Evolutionary conservation across 2,113 vertebrate species (phyloP), one percentile per base, ranked within the genome.

Genomic region (Tachycineta bicolor): DNA sequence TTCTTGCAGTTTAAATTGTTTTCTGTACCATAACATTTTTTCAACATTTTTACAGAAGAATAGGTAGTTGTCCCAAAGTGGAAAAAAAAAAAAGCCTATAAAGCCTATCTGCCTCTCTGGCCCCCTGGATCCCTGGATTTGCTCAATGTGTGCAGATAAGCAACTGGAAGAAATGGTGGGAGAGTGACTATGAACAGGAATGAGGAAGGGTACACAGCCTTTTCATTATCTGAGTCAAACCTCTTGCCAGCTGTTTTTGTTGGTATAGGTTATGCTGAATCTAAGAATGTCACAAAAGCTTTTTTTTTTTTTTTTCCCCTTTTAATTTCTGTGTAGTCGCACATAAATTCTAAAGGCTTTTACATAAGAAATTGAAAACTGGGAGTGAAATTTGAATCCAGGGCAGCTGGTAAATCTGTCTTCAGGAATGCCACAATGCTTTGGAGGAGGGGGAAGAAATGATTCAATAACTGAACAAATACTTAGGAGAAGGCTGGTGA

Each of bases 331-430:
- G 2, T 13, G 23, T 58, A 41, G 52, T 65, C 67, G 21, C 2
- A 0, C 14, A 41, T 21, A 50, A 55, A 68, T 88, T 92, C 65
- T 87, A 63, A 93, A 92, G 60, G 23, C 37, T 87, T 83, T 75
- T 70, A 76, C 56, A 56, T 50, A 22, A 47, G 63, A 93, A 83
- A 80, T 77, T 44, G 49, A 25, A 76, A 92, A 88, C n/a, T 49
- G 41, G 11, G 41, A 83, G 49, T 80, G 86, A 90, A 95, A 88
- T 76, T 49, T 80, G 49, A 96, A 92, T 77, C 83, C 68, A 62
- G 11, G 59, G 53, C n/a, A 69, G 28, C 15, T 25, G 58, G 68
- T 76, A 89, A 90, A 80, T 77, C 41, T 4, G 1, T 85, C 79
- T 73, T 71, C 25, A 68, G 53, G 53, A 87, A 79, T 46, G 25